Base-by-base conservation (phyloP, 2,888 invertebrate genomes). In the Archaeoteleia sp. region DNA sequence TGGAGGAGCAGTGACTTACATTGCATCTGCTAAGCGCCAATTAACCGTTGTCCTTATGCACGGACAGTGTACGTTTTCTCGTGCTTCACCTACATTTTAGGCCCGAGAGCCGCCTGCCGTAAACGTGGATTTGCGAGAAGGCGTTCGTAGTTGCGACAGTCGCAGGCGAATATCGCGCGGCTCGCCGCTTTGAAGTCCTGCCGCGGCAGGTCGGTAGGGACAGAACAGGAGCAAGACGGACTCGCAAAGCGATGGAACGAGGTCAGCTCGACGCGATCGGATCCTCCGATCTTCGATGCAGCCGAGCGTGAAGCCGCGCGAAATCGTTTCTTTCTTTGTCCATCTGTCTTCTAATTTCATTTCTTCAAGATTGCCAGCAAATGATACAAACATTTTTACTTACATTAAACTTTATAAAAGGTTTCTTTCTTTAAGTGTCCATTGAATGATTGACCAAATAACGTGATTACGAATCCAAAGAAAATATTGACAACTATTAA, bases 11-110 rank as follows among this genome's bases (percentile, higher is more conserved):
- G 77, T 80, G 79, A 80, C 75, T 80, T 76, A 76, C 74, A 54
- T 61, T 62, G 69, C 74, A 72, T 75, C 74, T 69, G 70, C 55
- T 69, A 74, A 73, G 75, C 74, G 71, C 74, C 79, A 79, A 78
- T 78, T 80, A 79, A 77, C 75, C 74, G 67, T 49, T 67, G 73
- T 67, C 71, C 73, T 71, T 70, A 61, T 68, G 67, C 71, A 63
- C 60, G 53, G 48, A 57, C 65, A 58, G 57, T 54, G 43, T 65
- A 63, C 65, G 55, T 53, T 60, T 54, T 54, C 67, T 48, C 67
- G 61, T 58, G 61, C 70, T 74, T 69, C 70, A 67, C 71, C 73
- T 74, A 74, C 71, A 77, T 77, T 74, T 76, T 67, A 66, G 27
- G 67, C 57, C 42, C 39, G 49, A 55, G 42, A 51, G 51, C 32